A percentile compares a stretch with the other conserved stretches of the same genome.
Evolutionary conservation across 2,797 vertebrate genomes (phyloP).

Genomic region (Urosaurus nigricauda): DNA sequence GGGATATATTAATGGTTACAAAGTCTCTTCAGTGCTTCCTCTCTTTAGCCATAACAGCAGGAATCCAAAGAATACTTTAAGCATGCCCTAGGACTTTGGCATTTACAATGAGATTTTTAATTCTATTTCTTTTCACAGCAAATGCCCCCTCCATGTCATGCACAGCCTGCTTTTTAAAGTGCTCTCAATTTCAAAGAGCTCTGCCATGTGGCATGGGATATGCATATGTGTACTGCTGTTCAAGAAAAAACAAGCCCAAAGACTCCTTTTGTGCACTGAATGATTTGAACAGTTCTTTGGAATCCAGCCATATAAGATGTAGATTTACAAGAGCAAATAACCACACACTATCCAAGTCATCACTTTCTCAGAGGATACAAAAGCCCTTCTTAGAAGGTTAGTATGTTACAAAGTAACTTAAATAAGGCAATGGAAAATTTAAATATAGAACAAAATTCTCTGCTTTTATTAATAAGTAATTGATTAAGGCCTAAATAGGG

Average conservation of each 20-base stretch:
- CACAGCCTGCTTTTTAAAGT: background rate
- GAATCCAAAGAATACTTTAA: background rate
- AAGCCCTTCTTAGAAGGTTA: background rate
- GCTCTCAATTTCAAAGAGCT: background rate
- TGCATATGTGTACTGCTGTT: background rate
- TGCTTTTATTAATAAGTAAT: conserved; percentile 13
- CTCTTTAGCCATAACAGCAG: background rate
- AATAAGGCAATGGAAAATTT: background rate
- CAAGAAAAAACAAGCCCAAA: background rate
- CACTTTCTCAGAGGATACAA: background rate
- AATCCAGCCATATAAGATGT: background rate
- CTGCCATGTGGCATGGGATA: background rate
- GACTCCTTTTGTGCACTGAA: background rate
- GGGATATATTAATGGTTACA: background rate
- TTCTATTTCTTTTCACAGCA: background rate
- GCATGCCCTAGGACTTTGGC: background rate
- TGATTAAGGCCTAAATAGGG: background rate
- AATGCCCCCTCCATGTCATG: background rate
- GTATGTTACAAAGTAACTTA: background rate
- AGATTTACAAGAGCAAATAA: background rate
- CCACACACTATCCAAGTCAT: background rate
- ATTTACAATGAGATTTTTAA: background rate
- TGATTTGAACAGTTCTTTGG: background rate
- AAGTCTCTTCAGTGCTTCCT: background rate
- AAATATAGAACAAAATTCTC: background rate